A percentile compares a stretch with the other conserved stretches of the same genome.
Evolutionary conservation across 2,888 invertebrate species (phyloP).

Genomic region (Pseudeuparius sepicola): DNA sequence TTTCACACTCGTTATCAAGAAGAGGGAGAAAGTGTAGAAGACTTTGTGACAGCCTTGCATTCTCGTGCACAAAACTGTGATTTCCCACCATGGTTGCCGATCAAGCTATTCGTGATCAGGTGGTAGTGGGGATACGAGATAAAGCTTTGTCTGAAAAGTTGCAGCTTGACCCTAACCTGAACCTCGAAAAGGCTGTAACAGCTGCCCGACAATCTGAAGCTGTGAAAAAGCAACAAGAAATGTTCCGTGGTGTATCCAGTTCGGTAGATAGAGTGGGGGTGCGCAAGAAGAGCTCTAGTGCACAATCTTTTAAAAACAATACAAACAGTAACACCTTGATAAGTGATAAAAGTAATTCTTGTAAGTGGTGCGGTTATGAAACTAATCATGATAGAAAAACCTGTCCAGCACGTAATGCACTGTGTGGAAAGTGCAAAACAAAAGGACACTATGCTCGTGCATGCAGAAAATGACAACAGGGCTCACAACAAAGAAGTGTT

Average conservation of each 20-base stretch:
- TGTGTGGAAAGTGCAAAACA: not conserved
- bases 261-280: not conserved
- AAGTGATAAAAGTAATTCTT: too few species aligned
- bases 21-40: constrained; percentile 15
- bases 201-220: constrained; percentile 12
- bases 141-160: too few species aligned
- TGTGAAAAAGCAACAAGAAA: constrained; percentile 15
- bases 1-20: constrained; percentile 14
- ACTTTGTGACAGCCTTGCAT: constrained; percentile 15
- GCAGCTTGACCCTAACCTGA: too few species aligned
- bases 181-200: constrained; percentile 15
- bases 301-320: constrained; percentile 1
- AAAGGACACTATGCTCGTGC: constrained; percentile 1
- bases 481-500: too few species aligned
- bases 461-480: too few species aligned
- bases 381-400: not conserved
- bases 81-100: constrained; percentile 12
- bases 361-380: not conserved
- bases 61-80: constrained; percentile 13
- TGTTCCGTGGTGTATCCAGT: constrained; percentile 4
- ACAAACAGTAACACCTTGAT: not conserved
- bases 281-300: too few species aligned
- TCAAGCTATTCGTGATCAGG: constrained; percentile 16
- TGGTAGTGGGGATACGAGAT: constrained; percentile 17
- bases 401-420: not conserved